Conservation (phyloP, 1,140 invertebrate genomes). For the Acromyrmex charruanus region DNA sequence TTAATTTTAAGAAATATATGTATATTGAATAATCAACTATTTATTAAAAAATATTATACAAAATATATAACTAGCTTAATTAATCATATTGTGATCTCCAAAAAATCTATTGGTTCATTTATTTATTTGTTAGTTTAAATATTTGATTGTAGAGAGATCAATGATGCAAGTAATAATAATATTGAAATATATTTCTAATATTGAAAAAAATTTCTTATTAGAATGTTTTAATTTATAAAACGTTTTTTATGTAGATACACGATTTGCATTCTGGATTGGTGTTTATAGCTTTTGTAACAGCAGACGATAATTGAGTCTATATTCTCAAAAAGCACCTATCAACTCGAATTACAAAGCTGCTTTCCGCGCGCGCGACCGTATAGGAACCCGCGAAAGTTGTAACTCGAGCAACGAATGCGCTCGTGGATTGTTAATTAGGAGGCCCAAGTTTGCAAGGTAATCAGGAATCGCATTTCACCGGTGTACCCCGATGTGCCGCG, state of each 20-base stretch:
- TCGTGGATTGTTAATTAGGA: conserved; percentile 75
- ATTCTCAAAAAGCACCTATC: conserved; percentile 64
- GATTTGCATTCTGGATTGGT: conserved; percentile 1
- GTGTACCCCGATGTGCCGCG: conserved; percentile 74
- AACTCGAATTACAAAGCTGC: conserved; percentile 67
- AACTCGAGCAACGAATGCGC: conserved; percentile 72
- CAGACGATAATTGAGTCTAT: conserved; percentile 55
- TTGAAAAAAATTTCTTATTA: background rate
- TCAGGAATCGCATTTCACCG: conserved; percentile 76
- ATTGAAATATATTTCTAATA: background rate
- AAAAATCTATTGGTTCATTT: background rate
- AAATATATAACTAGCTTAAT: background rate
- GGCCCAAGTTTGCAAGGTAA: conserved; percentile 72
- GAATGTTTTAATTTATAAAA: background rate
- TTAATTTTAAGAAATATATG: conserved; percentile 8
- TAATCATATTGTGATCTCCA: background rate
- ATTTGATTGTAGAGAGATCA: background rate
- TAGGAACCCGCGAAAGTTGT: conserved; percentile 70
- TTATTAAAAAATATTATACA: background rate
- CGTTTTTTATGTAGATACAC: background rate
- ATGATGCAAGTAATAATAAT: background rate
- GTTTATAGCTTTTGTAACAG: conserved; percentile 44
- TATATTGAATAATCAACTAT: background rate
- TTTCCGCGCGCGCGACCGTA: conserved; percentile 49
- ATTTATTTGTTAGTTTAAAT: too few species aligned